Base-by-base conservation (phyloP, 2,797 vertebrate species). In the Anabas testudineus region DNA sequence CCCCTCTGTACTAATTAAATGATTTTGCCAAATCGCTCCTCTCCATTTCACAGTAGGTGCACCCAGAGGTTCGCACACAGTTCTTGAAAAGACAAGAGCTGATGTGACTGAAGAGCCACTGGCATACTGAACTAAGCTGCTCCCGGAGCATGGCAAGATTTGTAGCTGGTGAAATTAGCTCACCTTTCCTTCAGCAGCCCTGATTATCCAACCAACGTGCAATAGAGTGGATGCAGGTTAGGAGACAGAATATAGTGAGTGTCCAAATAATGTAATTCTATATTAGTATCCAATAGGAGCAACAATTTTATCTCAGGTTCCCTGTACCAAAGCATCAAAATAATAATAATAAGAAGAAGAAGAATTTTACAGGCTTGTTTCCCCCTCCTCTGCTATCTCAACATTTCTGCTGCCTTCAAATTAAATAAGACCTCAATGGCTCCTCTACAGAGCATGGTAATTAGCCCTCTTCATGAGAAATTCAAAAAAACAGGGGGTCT, bases 361-460 rank as follows among this genome's bases (percentile, higher is more conserved):
- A 92, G 86, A 76, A 90, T 91, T 87, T 89, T 78, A 34, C 65
- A n/a, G 80, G 46, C 78, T 47, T 81, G 81, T 89, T 79, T 2
- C 70, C 68, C 58, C 82, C 76, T 83, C 80, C 74, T 79, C 71
- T 32, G 7, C 81, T 30, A 54, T 86, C 71, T 71, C 71, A 63
- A 56, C 57, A 61, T 84, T 84, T 87, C 71, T 79, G 71, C 81
- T 70, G 76, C 86, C 71, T 85, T 90, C 66, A 89, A 90, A 92
- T 91, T 84, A 85, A 94, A 94, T 93, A 92, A 94, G 89, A 93
- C 78, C 90, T 91, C 87, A 91, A 81, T 80, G 76, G 88, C 81
- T 90, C 81, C 83, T 91, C 88, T 81, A 83, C 88, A 87, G 86
- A 91, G 81, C 85, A 91, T 92, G 89, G 83, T 94, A 93, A 94